Evolutionary conservation across 1,140 invertebrate genomes (phyloP).

Genomic region (Drosophila ironensis): DNA sequence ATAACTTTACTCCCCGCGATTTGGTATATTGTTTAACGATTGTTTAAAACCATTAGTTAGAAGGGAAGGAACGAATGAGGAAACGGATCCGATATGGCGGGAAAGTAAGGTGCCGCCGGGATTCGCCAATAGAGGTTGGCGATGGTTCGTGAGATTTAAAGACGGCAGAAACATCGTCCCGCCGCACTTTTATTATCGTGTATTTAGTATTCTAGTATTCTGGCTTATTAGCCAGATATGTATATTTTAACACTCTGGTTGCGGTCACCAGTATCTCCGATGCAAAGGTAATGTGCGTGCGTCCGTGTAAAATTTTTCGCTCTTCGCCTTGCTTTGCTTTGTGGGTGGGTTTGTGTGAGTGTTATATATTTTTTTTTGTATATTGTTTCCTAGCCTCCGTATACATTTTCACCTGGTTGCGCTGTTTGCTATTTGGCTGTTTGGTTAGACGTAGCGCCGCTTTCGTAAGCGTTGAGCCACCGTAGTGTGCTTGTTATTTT

Average conservation of each 20-base stretch:
- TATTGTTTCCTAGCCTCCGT: slow-evolving; percentile 5
- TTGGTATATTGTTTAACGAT: too few species aligned
- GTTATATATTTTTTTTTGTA: slow-evolving; percentile 51
- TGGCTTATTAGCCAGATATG: background rate
- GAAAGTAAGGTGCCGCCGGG: too few species aligned
- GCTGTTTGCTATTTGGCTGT: background rate
- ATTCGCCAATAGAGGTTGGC: too few species aligned
- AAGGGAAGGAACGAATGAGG: too few species aligned
- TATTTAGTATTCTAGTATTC: too few species aligned
- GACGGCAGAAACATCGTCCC: too few species aligned
- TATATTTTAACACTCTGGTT: background rate
- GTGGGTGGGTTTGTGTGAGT: slow-evolving; percentile 40
- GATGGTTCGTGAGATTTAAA: too few species aligned
- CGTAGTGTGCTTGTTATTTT: slow-evolving; percentile 8
- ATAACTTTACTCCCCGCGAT: too few species aligned
- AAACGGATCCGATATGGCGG: too few species aligned
- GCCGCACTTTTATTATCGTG: too few species aligned
- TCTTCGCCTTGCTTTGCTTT: background rate
- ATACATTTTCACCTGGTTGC: slow-evolving; percentile 6
- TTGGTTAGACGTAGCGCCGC: slow-evolving; percentile 2
- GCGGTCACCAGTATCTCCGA: too few species aligned
- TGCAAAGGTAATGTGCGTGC: slow-evolving; percentile 34
- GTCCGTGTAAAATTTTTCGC: slow-evolving; percentile 10
- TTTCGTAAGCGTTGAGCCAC: slow-evolving; percentile 12
- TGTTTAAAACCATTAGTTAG: too few species aligned